Evolutionary conservation across 2,888 invertebrate genomes (phyloP).

Genomic region (Dascillus cervinus): DNA sequence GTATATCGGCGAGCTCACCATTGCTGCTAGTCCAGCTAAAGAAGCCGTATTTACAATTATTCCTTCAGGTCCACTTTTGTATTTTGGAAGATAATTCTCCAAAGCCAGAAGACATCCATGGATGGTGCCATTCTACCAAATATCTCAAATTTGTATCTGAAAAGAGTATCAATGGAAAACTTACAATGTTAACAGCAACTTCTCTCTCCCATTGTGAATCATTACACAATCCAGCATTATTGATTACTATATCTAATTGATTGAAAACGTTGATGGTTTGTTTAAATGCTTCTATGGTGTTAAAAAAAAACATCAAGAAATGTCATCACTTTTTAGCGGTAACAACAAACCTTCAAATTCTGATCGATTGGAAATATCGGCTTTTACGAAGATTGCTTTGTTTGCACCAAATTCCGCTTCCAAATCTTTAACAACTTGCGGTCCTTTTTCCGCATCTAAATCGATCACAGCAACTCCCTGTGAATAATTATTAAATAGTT

Average conservation of each 20-base stretch:
- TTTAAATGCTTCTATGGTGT: constrained; percentile 58
- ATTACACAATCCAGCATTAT: constrained; percentile 23
- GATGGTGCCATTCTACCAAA: constrained; percentile 38
- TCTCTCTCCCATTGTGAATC: constrained; percentile 19
- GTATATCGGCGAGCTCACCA: constrained; percentile 34
- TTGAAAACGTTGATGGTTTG: constrained; percentile 58
- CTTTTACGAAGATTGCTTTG: constrained; percentile 57
- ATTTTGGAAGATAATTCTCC: constrained; percentile 41
- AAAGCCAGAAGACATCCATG: constrained; percentile 40
- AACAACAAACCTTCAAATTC: constrained; percentile 68
- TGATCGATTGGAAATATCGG: constrained; percentile 62
- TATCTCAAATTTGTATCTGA: too few species aligned
- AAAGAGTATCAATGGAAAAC: constrained; percentile 4
- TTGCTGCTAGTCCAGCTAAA: constrained; percentile 35
- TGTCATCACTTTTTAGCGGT: too few species aligned
- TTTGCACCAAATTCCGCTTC: constrained; percentile 55
- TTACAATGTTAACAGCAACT: constrained; percentile 21
- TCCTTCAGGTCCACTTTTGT: constrained; percentile 43
- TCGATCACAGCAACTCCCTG: constrained; percentile 17
- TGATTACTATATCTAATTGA: constrained; percentile 58
- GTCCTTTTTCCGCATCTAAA: constrained; percentile 38
- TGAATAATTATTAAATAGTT: too few species aligned
- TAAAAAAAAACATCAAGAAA: too few species aligned
- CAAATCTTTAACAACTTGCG: constrained; percentile 53
- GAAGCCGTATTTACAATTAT: constrained; percentile 44